phyloP scores from a whole-genome alignment of 2,113 vertebrate genomes.

The Forbesichthys agassizii region DNA sequence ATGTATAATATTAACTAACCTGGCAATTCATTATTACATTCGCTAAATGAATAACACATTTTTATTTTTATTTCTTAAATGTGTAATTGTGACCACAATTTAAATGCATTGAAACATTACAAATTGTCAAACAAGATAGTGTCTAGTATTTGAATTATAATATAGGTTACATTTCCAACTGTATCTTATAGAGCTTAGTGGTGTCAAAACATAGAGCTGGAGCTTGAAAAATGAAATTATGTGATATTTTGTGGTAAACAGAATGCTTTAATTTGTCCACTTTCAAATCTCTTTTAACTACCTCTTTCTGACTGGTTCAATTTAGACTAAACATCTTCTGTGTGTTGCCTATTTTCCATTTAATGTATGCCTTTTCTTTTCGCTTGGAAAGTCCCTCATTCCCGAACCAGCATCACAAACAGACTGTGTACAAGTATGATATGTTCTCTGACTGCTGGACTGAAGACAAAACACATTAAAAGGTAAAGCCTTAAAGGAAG shows the following conservation, averaged over 20 bases:
- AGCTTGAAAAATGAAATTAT: neutral
- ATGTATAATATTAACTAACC: constrained; percentile 10
- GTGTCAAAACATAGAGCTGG: no score
- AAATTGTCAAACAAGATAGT: no score
- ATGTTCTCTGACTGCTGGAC: neutral
- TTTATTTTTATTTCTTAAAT: no score
- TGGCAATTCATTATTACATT: constrained; percentile 23
- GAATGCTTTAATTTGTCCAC: neutral
- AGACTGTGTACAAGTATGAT: neutral
- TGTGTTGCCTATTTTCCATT: neutral
- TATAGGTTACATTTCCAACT: no score
- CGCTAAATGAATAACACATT: constrained; percentile 6
- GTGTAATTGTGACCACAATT: no score
- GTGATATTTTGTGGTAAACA: neutral
- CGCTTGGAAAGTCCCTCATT: neutral
- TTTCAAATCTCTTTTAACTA: neutral
- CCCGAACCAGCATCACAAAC: neutral
- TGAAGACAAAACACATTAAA: no score
- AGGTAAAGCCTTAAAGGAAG: constrained; percentile 16
- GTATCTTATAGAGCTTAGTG: no score
- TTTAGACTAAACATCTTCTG: neutral
- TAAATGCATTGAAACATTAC: no score
- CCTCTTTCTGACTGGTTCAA: constrained; percentile 16
- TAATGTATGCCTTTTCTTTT: neutral
- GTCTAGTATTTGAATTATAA: no score